Base-by-base conservation (phyloP, 2,797 vertebrate genomes). In the Lithobates pipiens region DNA sequence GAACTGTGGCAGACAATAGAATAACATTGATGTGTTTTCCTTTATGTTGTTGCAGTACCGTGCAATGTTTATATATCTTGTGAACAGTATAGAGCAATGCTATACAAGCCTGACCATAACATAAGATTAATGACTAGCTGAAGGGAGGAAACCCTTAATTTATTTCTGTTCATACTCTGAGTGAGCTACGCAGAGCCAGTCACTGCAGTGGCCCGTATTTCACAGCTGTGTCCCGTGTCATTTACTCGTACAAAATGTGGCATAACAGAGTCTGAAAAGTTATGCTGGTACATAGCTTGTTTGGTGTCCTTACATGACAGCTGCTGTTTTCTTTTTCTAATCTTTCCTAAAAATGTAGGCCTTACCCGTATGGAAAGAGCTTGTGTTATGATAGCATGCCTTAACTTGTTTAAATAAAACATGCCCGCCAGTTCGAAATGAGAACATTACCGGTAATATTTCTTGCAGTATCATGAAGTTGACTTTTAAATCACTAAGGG, bases 391-490 rank as follows among this genome's bases (percentile, higher is more conserved):
- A 76, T 86, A 91, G 89, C 92, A 89, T 91, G 92, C 89, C 88
- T 85, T 18, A 89, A 88, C 93, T 91, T 92, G 93, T 88, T 92
- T 86, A 91, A 91, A 86, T 91, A 89, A 89, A 90, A 83, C 88
- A 29, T 93, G 91, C 91, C 93, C 89, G 90, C 91, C 85, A 89
- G 86, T 93, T 90, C 90, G 89, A 92, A 91, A 89, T 83, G 80
- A 91, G 90, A 92, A 87, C 88, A 86, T 91, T 91, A n/a, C n/a
- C n/a, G n/a, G n/a, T n/a, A 88, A 82, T 90, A 89, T 90, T 93
- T 92, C 92, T 78, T 92, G 92, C 93, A 89, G 88, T 85, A 92
- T 91, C 93, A 91, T 89, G 92, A 92, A 86, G 92, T 89, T 86
- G 89, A 85, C 91, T 91, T 90, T 90, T 92, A 93, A 92, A 88